phyloP scores from a whole-genome alignment of 2,888 invertebrate genomes.

The Galeopsomyia nigrocyanea region DNA sequence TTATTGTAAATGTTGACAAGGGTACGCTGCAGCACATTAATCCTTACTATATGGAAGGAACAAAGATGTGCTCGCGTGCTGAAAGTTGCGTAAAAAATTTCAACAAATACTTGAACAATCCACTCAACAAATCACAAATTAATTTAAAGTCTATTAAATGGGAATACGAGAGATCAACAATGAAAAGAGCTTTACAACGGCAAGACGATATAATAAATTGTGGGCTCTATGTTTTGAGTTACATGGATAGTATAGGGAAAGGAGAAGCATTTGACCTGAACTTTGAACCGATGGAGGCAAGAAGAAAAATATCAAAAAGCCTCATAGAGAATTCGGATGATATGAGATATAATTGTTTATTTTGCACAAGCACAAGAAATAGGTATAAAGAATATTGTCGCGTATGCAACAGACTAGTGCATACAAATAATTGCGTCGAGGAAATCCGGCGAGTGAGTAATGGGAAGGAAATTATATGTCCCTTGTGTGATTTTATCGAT shows the following conservation, averaged over 20 bases:
- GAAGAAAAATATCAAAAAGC: neutral
- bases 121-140: neutral
- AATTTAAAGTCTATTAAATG: slow-evolving; percentile 8
- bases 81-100: too few species aligned
- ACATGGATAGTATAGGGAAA: slow-evolving; percentile 5
- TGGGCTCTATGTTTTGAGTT: neutral
- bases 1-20: neutral
- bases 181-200: neutral
- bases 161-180: neutral
- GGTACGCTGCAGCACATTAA: too few species aligned
- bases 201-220: slow-evolving; percentile 4
- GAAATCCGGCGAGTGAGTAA: too few species aligned
- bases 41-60: too few species aligned
- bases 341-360: slow-evolving; percentile 3
- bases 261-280: neutral
- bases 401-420: too few species aligned
- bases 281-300: neutral
- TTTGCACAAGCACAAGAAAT: neutral
- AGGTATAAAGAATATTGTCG: too few species aligned
- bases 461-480: too few species aligned
- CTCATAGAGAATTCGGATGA: neutral
- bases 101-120: slow-evolving; percentile 7
- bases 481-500: too few species aligned
- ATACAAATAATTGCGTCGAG: too few species aligned
- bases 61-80: too few species aligned